phyloP scores from a whole-genome alignment of 2,113 vertebrate species.

The Tiliqua scincoides region DNA sequence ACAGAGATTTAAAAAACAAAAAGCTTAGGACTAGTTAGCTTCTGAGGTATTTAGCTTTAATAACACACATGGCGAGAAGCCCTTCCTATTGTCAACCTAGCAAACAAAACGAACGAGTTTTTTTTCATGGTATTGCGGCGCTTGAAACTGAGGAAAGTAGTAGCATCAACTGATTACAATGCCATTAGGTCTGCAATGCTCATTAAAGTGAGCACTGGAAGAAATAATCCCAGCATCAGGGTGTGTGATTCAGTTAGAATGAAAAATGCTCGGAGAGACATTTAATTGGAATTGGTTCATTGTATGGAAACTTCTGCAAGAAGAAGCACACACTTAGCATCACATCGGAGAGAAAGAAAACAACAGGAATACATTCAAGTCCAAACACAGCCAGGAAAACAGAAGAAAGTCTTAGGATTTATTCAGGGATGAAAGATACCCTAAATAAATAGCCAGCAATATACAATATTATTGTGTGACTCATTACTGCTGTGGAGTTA shows the following conservation, averaged over 20 bases:
- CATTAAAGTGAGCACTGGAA: slow-evolving; percentile 14
- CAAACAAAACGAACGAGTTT: not conserved
- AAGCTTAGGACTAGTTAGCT: not conserved
- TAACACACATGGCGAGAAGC: not conserved
- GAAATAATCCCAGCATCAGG: slow-evolving; percentile 7
- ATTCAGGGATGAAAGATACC: not conserved
- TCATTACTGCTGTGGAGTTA: not conserved
- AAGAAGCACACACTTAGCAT: not conserved
- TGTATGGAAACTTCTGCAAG: not conserved
- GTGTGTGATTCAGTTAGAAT: not conserved
- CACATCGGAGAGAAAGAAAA: not conserved
- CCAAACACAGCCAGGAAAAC: not conserved
- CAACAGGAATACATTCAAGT: not conserved
- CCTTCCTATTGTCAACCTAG: not conserved
- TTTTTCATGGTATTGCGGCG: not conserved
- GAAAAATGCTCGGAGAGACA: slow-evolving; percentile 4
- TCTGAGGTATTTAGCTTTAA: not conserved
- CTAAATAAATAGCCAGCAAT: not conserved
- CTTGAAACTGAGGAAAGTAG: not conserved
- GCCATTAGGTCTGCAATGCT: not conserved
- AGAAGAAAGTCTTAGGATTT: not conserved
- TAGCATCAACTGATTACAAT: slow-evolving; percentile 2
- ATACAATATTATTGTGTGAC: not conserved
- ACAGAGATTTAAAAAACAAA: not conserved
- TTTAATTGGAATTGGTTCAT: slow-evolving; percentile 24